Base-by-base conservation (phyloP, 1,140 invertebrate genomes). In the Drosophila kanapiae region DNA sequence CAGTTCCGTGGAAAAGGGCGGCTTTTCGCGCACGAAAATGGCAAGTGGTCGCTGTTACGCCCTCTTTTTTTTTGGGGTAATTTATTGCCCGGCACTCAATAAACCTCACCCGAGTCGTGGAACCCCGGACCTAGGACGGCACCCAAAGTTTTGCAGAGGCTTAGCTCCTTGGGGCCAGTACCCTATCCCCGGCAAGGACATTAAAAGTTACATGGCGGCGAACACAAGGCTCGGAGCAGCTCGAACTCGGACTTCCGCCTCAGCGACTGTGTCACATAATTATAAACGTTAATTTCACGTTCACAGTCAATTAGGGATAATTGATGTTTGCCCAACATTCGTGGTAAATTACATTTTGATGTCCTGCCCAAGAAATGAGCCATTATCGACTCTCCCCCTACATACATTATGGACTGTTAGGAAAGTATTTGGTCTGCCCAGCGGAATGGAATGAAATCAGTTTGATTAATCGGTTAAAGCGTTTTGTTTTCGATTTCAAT, bases 271-370 rank as follows among this genome's bases (percentile, higher is more conserved):
- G 81, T 90, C 85, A 90, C 85, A 90, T 90, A 90, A 90, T 90
- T 90, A 90, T 90, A 90, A 90, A 90, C 85, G 85, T 90, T 90
- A 90, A 90, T 90, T 88, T 90, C 85, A 85, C 85, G 77, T 78
- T 91, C 80, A 91, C 86, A 91, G 86, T 91, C 87, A 90, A 91
- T 91, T 91, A 86, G 59, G 80, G 87, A 91, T 91, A 91, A 91
- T 91, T 91, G 87, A 91, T 91, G 86, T 91, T 91, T 91, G 88
- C 47, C 76, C 80, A 91, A 82, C 87, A 91, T 91, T 91, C 81
- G 82, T 82, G 82, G 87, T 75, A 84, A 91, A 91, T 91, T 87
- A 84, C 87, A 91, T 91, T 91, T 91, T 91, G 87, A 91, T 91
- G 82, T 70, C 51, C 80, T 42, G 48, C 48, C 63, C 40, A 42